Percentiles rank a stretch among this genome's conserved stretches.
Conservation (phyloP, 1,140 invertebrate species). For the Drosophila persimilis region DNA sequence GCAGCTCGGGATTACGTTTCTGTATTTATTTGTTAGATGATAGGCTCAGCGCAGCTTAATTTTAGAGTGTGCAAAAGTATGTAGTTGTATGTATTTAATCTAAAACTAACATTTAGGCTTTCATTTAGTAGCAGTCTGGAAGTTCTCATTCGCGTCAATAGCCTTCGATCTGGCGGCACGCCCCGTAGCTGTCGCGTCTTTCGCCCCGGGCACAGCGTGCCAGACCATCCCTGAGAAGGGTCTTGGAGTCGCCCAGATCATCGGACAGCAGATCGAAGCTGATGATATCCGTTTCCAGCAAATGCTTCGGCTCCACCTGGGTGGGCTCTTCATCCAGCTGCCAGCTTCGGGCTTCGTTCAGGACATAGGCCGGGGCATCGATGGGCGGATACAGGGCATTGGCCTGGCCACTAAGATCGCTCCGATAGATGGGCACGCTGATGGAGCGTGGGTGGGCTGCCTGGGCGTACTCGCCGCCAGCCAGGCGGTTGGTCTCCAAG, state of each 20-base stretch:
- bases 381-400: slow-evolving; percentile 63
- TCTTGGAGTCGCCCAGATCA: slow-evolving; percentile 63
- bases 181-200: slow-evolving; percentile 84
- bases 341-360: slow-evolving; percentile 62
- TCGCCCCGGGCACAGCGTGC: slow-evolving; percentile 86
- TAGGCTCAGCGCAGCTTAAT: slow-evolving; percentile 25
- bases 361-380: slow-evolving; percentile 55
- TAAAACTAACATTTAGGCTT: slow-evolving; percentile 49
- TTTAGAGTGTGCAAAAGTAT: slow-evolving; percentile 40
- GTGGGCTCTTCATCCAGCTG: slow-evolving; percentile 71
- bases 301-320: slow-evolving; percentile 46
- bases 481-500: slow-evolving; percentile 68
- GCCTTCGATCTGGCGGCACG: slow-evolving; percentile 83
- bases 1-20: neutral
- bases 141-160: slow-evolving; percentile 61
- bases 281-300: slow-evolving; percentile 49
- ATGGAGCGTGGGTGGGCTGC: slow-evolving; percentile 41
- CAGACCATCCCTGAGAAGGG: slow-evolving; percentile 85
- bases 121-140: slow-evolving; percentile 57
- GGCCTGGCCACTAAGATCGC: slow-evolving; percentile 33
- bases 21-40: slow-evolving; percentile 28
- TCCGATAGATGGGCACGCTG: slow-evolving; percentile 60
- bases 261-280: slow-evolving; percentile 70
- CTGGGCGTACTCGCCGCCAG: slow-evolving; percentile 1
- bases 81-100: slow-evolving; percentile 1